These are phyloP conservation scores for Pimephales promelas DNA, from an alignment of 2,113 vertebrate species.

Conservation along the genomic window DNA sequence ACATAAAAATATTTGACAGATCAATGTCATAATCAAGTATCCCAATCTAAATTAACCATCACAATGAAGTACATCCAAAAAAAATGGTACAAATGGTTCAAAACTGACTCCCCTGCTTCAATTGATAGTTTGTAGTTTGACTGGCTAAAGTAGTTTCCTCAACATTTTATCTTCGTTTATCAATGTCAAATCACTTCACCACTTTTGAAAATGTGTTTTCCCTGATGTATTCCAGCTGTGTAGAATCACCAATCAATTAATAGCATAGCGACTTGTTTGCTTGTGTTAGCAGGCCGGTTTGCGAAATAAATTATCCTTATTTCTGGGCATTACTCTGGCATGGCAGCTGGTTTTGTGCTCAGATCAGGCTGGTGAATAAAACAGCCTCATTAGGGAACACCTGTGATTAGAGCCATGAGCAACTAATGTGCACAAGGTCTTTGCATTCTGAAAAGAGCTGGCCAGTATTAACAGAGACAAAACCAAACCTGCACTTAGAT, in stretches of 20 bases:
- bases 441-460: conserved; percentile 27
- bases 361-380: conserved; percentile 54
- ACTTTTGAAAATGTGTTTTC: neutral
- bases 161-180: conserved; percentile 33
- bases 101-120: neutral
- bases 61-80: neutral
- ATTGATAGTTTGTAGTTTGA: neutral
- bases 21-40: no score
- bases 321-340: conserved; percentile 41
- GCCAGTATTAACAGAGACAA: conserved; percentile 33
- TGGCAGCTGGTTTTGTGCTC: conserved; percentile 48
- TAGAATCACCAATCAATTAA: conserved; percentile 55
- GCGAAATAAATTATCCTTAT: conserved; percentile 31
- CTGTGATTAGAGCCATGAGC: conserved; percentile 53
- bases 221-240: conserved; percentile 35
- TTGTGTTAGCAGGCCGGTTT: conserved; percentile 40
- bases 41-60: neutral
- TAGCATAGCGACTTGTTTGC: conserved; percentile 40
- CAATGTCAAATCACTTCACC: neutral
- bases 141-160: neutral
- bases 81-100: no score
- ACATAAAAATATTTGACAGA: no score
- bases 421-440: conserved; percentile 37
- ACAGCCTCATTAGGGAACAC: conserved; percentile 58
- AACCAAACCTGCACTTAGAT: neutral